Evolutionary conservation across 2,888 invertebrate genomes (phyloP), one percentile per base, ranked within the genome.

Genomic region (Tipula lateralis): DNA sequence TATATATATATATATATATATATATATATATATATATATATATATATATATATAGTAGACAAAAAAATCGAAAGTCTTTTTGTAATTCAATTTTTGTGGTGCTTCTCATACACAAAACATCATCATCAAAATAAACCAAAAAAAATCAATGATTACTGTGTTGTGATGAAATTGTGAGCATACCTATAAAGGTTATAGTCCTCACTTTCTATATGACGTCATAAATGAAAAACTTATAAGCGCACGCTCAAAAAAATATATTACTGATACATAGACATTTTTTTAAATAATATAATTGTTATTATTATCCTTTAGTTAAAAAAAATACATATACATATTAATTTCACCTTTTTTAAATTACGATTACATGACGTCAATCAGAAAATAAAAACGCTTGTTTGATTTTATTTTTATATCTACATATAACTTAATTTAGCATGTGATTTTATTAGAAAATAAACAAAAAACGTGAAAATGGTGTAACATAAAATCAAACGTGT

Each of bases 401-500:
- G 24, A 66, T 66, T 66, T 66, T 19, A 24, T 66, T 66, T 66
- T 66, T 66, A 24, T 66, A 66, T 9, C 7, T 24, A 36, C 9
- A 9, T 12, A 66, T 66, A 66, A 66, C 66, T 66, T 32, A 82
- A 30, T 82, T 82, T 32, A 82, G 82, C 82, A 82, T 82, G 82
- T 82, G 82, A 82, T 82, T 82, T 32, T 30, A 32, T 82, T 82
- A 82, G 66, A 82, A 82, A 30, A 30, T 82, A 32, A 82, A 30
- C 82, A 30, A 16, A 82, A 82, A 82, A 82, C 82, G 82, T 82
- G 82, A 82, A 82, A 82, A 30, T 82, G 82, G 82, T 30, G 30
- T 29, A 82, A 82, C 29, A 82, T 82, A 82, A 82, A 82, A 82
- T 82, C 82, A 32, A 82, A 82, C 82, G 82, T 82, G 82, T 82